A percentile compares a stretch with the other conserved stretches of the same genome.
Evolutionary conservation across 2,797 vertebrate species (phyloP).

Genomic region (Ibycter americanus): DNA sequence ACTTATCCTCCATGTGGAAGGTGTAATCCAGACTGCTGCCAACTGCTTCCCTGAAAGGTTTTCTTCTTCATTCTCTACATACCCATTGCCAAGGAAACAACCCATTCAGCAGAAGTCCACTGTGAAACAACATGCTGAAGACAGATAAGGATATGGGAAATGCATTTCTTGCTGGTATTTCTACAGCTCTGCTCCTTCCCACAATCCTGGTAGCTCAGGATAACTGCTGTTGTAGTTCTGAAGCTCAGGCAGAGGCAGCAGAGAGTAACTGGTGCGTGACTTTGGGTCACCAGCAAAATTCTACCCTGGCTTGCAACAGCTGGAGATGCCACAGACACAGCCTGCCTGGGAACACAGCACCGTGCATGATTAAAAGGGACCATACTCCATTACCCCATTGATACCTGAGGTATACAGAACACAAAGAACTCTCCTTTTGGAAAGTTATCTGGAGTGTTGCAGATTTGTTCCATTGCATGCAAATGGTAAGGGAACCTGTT

Average conservation of each 20-base stretch:
- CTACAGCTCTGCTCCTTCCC: neutral
- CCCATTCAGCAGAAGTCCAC: neutral
- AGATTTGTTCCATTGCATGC: neutral
- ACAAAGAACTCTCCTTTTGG: neutral
- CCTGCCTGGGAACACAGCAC: neutral
- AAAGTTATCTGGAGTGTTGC: neutral
- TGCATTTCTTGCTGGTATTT: neutral
- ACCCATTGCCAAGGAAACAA: slow-evolving; percentile 13
- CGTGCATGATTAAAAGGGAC: rapidly evolving
- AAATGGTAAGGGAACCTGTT: neutral
- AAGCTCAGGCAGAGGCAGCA: neutral
- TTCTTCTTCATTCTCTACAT: slow-evolving; percentile 5
- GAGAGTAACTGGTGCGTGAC: neutral
- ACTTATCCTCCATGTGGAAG: slow-evolving; percentile 17
- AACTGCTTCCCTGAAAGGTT: slow-evolving; percentile 15
- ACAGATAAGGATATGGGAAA: slow-evolving; percentile 32
- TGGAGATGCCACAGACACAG: neutral
- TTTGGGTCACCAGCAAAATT: neutral
- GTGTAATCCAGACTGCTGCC: slow-evolving; percentile 27
- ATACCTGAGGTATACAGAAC: neutral
- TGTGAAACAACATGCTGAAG: slow-evolving; percentile 1
- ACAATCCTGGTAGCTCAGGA: neutral
- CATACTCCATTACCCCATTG: neutral
- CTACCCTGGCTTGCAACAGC: neutral
- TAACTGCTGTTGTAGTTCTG: neutral